Base-by-base conservation (phyloP, 2,113 vertebrate species). In the Poecilia latipinna region DNA sequence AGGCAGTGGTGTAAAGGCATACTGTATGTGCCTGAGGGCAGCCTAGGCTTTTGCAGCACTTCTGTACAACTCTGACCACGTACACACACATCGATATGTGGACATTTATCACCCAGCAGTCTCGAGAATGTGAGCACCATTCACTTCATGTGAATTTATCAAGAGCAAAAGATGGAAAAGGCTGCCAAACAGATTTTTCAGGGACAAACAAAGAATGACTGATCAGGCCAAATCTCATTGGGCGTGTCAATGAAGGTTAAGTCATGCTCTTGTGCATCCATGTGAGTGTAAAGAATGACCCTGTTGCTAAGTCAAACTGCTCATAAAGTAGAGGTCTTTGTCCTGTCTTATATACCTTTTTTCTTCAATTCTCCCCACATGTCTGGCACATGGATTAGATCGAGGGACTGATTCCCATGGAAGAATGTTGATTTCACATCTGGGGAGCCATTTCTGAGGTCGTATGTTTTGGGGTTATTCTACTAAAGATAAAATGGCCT, bases 1-100 rank as follows among this genome's bases (percentile, higher is more conserved):
- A 83, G 81, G 28, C 64, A 31, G 29, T 68, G 65, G 74, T 87
- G 90, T 88, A 80, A 75, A 78, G 84, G 86, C 68, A 76, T 71
- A 37, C 35, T 37, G 35, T 11, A 70, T 78, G 80, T 86, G 83
- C 82, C 77, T 37, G 64, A 61, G 80, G 82, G 79, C 24, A 10
- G 85, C 68, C 78, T 70, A 51, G 39, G 39, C 12, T 42, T 13
- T 4, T 42, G 39, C 39, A 42, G 39, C 39, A 13, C 39, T 35
- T 76, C 67, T 67, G 83, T 54, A 68, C 60, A 75, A 19, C 61
- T 35, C 79, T 57, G 57, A 76, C 77, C 71, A 70, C 60, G 39
- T 61, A 67, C 39, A 33, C 57, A 42, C 13, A 83, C 65, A 19
- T 28, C 35, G 60, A 68, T 60, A 78, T 39, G 28, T 26, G 13